These are phyloP conservation scores for Noctua janthe DNA, from an alignment of 2,888 invertebrate species.

Conservation along the genomic window DNA sequence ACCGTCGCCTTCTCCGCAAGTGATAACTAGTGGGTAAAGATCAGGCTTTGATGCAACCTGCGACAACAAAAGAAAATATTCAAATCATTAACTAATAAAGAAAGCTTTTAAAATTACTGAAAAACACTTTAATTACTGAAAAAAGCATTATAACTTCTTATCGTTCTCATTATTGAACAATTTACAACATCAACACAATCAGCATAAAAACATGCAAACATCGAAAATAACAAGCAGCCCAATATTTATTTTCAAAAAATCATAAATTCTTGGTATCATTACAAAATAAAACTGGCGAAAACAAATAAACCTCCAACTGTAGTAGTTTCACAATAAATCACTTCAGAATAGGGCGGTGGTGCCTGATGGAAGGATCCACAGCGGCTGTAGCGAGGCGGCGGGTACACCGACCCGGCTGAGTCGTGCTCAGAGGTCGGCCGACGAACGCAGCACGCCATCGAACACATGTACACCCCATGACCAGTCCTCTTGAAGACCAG, in stretches of 20 bases:
- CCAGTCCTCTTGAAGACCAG: constrained; percentile 79
- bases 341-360: constrained; percentile 96
- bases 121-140: constrained; percentile 32
- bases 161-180: background rate
- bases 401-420: constrained; percentile 95
- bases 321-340: constrained; percentile 78
- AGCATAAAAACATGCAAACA: constrained; percentile 41
- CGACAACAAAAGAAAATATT: constrained; percentile 2
- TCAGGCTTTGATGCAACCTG: constrained; percentile 97
- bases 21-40: constrained; percentile 95
- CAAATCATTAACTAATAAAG: background rate
- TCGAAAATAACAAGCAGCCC: constrained; percentile 18
- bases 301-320: constrained; percentile 67
- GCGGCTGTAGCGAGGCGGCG: constrained; percentile 95
- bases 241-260: constrained; percentile 8
- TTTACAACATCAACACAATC: background rate
- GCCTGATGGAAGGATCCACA: constrained; percentile 95
- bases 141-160: constrained; percentile 49
- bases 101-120: background rate
- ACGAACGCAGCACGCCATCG: constrained; percentile 85
- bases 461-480: constrained; percentile 79
- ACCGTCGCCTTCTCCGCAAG: constrained; percentile 93
- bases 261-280: background rate
- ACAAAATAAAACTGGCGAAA: constrained; percentile 69
- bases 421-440: constrained; percentile 92